Evolutionary conservation across 2,797 vertebrate genomes (phyloP), one percentile per base, ranked within the genome.

Genomic region (Brachyalestes nurse): DNA sequence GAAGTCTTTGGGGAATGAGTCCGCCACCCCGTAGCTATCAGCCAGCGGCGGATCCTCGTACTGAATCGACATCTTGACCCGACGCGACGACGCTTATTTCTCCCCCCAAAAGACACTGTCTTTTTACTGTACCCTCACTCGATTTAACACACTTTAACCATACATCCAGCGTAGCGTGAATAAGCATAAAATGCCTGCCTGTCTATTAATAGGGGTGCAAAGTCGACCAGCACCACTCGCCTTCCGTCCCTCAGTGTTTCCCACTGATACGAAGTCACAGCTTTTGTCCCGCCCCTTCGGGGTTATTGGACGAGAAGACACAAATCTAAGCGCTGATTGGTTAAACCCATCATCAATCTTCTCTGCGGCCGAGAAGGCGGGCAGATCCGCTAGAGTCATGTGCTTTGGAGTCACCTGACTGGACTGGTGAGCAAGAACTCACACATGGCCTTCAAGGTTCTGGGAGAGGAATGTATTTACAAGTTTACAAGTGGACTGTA

Each of bases 1-100:
- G 87, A 98, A 99, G 88, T 99, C 97, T 92, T 99, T 99, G 6
- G 97, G 98, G 89, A 99, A 98, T 2, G 98, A 96, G 88, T 97
- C 97, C 19, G 96, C 94, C 12, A 95, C 94, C 82, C 96, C 97
- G 87, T 97, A 97, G 91, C 97, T 97, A 78, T 96, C 95, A 79
- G 96, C 91, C 86, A 98, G 95, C 90, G 95, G 91, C 92, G 95
- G 91, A 92, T 95, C 93, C 93, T 94, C 97, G 93, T 96, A 97
- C 92, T 96, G 96, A 88, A 97, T 95, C 92, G 96, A 97, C 96
- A 97, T 97, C 92, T 94, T 94, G 89, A 93, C 91, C 93, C 77
- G 88, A 92, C 38, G 16, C 76, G 89, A 74, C 90, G 83, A 85
- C 87, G 81, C 83, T 86, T 78, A 83, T 86, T 90, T 83, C 90